These are phyloP conservation scores for Apodemia mormo DNA, from an alignment of 2,888 invertebrate species.

Conservation along the genomic window DNA sequence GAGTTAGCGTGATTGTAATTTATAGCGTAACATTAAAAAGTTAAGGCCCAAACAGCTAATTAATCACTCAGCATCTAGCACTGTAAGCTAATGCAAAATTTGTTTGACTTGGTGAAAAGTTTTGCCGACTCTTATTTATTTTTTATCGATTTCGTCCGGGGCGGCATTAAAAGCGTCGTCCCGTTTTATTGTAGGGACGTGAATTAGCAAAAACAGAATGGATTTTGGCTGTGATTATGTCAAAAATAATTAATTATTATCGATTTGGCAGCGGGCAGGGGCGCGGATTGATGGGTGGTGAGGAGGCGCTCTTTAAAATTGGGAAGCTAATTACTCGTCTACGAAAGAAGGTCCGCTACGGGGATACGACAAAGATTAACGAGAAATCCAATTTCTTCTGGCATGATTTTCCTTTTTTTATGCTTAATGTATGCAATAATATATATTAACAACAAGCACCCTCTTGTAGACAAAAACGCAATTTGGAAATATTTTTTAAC, in stretches of 20 bases:
- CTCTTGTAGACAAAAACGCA: too few species aligned
- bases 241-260: constrained; percentile 88
- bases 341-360: constrained; percentile 49
- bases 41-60: constrained; percentile 47
- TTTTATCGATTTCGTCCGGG: constrained; percentile 77
- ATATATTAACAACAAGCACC: too few species aligned
- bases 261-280: constrained; percentile 76
- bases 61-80: constrained; percentile 54
- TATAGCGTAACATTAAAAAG: neutral
- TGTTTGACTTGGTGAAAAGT: constrained; percentile 75
- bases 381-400: constrained; percentile 41
- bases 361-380: constrained; percentile 58
- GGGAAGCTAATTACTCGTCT: constrained; percentile 74
- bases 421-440: too few species aligned
- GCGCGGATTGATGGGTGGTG: constrained; percentile 68
- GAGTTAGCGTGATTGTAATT: neutral
- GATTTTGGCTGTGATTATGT: constrained; percentile 85
- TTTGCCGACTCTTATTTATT: constrained; percentile 72
- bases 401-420: constrained; percentile 11
- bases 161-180: constrained; percentile 71
- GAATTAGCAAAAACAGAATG: constrained; percentile 86
- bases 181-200: constrained; percentile 83
- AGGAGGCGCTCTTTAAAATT: constrained; percentile 69
- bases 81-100: constrained; percentile 60
- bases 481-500: too few species aligned